Evolutionary conservation across 2,888 invertebrate species (phyloP).

Genomic region (Cancer borealis): DNA sequence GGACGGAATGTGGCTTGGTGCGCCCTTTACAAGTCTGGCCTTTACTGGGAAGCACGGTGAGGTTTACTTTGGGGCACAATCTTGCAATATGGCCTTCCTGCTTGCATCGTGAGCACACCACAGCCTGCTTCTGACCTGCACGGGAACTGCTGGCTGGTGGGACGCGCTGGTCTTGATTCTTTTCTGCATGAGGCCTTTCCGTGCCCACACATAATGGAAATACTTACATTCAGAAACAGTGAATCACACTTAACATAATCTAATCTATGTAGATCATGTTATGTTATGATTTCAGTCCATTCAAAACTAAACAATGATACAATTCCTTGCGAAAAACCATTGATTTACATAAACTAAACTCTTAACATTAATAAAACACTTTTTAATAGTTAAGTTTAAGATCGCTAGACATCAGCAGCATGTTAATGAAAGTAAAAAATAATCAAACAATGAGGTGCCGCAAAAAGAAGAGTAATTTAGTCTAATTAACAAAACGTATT

Average conservation of each 20-base stretch:
- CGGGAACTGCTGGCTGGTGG: not conserved
- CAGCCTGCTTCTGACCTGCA: not conserved
- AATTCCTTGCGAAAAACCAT: not conserved
- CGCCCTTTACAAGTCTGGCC: not conserved
- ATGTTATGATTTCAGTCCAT: not conserved
- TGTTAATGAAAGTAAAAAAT: not conserved
- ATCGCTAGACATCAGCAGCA: not conserved
- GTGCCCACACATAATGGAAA: not conserved
- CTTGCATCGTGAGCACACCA: not conserved
- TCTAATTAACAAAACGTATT: no score
- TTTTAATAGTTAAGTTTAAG: not conserved
- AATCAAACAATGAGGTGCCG: not conserved
- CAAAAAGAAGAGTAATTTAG: not conserved
- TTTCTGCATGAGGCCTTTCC: not conserved
- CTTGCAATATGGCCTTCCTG: not conserved
- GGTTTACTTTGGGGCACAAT: not conserved
- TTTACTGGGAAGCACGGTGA: not conserved
- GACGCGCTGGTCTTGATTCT: not conserved
- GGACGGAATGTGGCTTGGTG: not conserved
- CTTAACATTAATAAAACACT: not conserved
- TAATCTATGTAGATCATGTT: not conserved
- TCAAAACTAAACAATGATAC: not conserved
- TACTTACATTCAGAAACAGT: not conserved
- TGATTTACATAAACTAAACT: not conserved
- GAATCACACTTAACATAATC: not conserved